Evolutionary conservation across 2,888 invertebrate species (phyloP), one percentile per base, ranked within the genome.

Genomic region (Drosophila hamatofila): DNA sequence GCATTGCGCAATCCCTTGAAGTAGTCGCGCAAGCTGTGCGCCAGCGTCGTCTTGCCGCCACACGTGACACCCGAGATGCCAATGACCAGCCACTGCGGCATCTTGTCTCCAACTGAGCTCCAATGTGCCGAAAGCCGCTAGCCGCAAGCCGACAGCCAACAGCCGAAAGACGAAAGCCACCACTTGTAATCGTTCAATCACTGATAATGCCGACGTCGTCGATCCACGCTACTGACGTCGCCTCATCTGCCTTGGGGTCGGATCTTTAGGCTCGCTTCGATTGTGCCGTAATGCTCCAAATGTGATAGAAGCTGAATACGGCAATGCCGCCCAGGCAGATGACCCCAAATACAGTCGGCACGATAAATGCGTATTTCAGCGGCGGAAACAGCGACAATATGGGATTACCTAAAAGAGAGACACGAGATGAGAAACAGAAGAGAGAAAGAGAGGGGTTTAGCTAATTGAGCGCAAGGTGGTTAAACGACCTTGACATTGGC

Each of bases 31-130:
- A 97, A 89, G 64, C 93, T 93, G 59, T 93, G 94, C 0, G 96
- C 94, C 41, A 97, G 90, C 0, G 96, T 95, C 0, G 97, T 96
- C 93, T 97, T 97, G 0, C 97, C 97, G 23, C 97, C 96, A 87
- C 96, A 96, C 0, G 97, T 97, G 2, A 96, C 96, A 1, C 97
- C 97, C 42, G 96, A 95, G 75, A 97, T 94, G 9, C 96, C 97
- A 67, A 96, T 93, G 58, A 96, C 92, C 42, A 95, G 80, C 94
- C 94, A 95, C 73, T 92, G 94, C 87, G 82, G 94, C 91, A 87
- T 94, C 68, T 81, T 91, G 78, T 63, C 76, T 27, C 72, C 93
- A 55, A 89, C 74, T 89, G 80, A 62, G 46, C 49, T 46, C 27
- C 55, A 27, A 21, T 27, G 30, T 21, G 39, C 49, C 30, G 12